These are phyloP conservation scores for Hemaris fuciformis DNA, from an alignment of 2,888 invertebrate genomes.

Conservation along the genomic window DNA sequence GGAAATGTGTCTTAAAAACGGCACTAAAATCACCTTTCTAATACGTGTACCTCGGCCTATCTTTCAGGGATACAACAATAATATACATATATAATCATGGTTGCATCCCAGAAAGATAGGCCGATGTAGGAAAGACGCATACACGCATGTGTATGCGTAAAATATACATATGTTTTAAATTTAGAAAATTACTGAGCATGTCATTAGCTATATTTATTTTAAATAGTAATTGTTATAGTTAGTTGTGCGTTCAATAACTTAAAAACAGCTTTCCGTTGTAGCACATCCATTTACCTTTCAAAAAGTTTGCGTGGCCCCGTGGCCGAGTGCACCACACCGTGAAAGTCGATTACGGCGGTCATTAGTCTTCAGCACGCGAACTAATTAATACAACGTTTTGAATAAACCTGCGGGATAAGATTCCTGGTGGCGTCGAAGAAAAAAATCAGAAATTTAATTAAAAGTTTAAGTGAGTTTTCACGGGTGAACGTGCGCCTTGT, in stretches of 20 bases:
- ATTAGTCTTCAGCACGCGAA: constrained; percentile 64
- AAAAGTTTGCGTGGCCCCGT: constrained; percentile 30
- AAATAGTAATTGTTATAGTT: not conserved
- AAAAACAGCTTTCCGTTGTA: constrained; percentile 7
- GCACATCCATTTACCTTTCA: constrained; percentile 33
- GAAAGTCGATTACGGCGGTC: constrained; percentile 65
- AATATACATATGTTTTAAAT: not conserved
- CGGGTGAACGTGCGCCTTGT: constrained; percentile 64
- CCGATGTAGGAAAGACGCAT: no score
- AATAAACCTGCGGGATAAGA: constrained; percentile 67
- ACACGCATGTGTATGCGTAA: not conserved
- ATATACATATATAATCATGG: no score
- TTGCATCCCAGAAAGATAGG: no score
- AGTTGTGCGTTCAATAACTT: not conserved
- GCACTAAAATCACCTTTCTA: no score
- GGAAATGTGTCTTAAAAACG: no score
- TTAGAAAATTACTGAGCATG: not conserved
- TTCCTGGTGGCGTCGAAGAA: constrained; percentile 53
- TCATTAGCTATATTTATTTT: not conserved
- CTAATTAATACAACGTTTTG: constrained; percentile 78
- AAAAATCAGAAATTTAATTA: constrained; percentile 80
- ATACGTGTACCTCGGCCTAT: no score
- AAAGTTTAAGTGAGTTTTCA: constrained; percentile 81
- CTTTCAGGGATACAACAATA: no score
- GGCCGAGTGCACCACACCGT: constrained; percentile 45